These are phyloP conservation scores for Spermophilus dauricus DNA, from an alignment of 2,113 vertebrate species.

Conservation along the genomic window DNA sequence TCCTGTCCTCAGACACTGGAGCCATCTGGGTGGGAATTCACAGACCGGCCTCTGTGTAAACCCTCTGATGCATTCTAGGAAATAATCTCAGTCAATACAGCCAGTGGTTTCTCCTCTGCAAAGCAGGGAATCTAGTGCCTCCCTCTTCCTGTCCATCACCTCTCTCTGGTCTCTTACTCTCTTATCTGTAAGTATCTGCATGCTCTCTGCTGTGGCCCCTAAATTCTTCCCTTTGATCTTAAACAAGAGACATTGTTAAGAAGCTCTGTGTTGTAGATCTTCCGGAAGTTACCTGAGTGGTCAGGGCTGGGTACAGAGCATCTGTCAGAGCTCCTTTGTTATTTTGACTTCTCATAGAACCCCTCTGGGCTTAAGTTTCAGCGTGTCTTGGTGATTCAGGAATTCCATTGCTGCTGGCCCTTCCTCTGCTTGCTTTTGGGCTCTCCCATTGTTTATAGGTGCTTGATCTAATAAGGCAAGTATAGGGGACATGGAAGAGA, in stretches of 20 bases:
- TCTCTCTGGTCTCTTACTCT: slow-evolving; percentile 71
- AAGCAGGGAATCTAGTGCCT: background rate
- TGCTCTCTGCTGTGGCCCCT: slow-evolving; percentile 66
- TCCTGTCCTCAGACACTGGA: slow-evolving; percentile 68
- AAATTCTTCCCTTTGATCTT: slow-evolving; percentile 72
- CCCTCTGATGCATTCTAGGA: background rate
- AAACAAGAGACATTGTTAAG: background rate
- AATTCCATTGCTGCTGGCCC: accelerated
- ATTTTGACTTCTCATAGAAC: background rate
- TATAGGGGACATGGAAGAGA: background rate
- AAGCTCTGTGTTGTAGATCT: background rate
- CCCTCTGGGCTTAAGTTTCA: background rate
- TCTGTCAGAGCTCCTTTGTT: background rate
- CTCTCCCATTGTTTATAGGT: background rate
- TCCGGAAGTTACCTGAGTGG: background rate
- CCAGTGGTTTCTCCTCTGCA: background rate
- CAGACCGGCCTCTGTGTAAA: background rate
- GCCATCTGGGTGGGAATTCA: slow-evolving; percentile 37
- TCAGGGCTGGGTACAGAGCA: background rate
- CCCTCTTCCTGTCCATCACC: slow-evolving; percentile 62
- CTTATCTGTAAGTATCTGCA: slow-evolving; percentile 72
- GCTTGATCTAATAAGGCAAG: background rate
- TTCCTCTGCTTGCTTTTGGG: background rate
- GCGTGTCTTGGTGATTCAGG: accelerated
- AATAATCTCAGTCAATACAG: background rate